Evolutionary conservation across 2,888 invertebrate genomes (phyloP), one percentile per base, ranked within the genome.

Genomic region (Drosophila rellima): DNA sequence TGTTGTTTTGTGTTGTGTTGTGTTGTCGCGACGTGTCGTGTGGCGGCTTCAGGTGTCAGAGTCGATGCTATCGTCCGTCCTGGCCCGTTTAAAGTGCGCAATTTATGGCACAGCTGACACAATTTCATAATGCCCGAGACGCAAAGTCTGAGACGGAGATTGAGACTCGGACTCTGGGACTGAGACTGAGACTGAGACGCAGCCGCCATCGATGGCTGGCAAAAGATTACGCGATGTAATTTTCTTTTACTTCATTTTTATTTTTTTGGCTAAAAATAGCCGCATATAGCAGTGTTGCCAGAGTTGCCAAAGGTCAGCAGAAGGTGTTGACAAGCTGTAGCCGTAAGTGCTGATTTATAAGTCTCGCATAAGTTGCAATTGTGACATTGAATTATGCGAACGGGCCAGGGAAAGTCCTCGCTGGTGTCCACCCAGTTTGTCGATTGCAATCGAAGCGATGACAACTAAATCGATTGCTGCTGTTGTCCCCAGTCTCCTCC

Each of bases 21-120:
- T 26, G n/a, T n/a, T n/a, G n/a, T n/a, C 60, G 55, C 26, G 57
- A 50, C 48, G 52, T 40, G 59, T 70, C 61, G 56, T 42, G 59
- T 55, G 50, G 66, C 71, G 56, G 72, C 72, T 67, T 74, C 74
- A 75, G 74, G 74, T 74, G 74, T 74, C 74, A 55, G 59, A 51
- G 51, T 39, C 42, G 74, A 77, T 76, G 76, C 62, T 74, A 77
- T 77, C 77, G 47, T 18, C 55, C 45, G 45, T 44, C 33, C 44
- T 69, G 72, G 74, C 79, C 69, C 74, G 69, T 70, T 80, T 73
- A 82, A 83, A 84, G 83, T 74, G 78, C 70, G 73, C 79, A 82
- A 85, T 88, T 88, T 86, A 86, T 88, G 80, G 71, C 82, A 45
- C 70, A 76, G 70, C 83, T 88, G 88, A 85, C 85, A 88, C 87